Conservation (phyloP, 2,888 invertebrate genomes). For the Drosophila parthenogenetica region DNA sequence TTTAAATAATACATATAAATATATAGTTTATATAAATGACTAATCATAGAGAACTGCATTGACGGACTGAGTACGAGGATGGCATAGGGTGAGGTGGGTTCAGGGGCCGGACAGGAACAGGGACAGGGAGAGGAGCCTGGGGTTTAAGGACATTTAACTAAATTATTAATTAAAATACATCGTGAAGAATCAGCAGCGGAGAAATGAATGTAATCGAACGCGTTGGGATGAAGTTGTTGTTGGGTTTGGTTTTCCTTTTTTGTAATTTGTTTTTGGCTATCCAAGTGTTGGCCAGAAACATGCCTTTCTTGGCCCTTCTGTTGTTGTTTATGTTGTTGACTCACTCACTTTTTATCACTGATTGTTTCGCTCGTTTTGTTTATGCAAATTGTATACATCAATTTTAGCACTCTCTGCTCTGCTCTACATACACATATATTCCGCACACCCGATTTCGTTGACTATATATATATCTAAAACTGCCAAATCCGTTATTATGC, state of each 20-base stretch:
- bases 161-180: constrained; percentile 45
- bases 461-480: neutral
- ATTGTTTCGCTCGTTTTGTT: constrained; percentile 11
- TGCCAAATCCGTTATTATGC: neutral
- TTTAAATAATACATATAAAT: constrained; percentile 38
- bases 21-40: constrained; percentile 42
- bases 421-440: neutral
- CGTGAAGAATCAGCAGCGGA: constrained; percentile 14
- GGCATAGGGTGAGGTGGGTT: neutral
- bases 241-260: constrained; percentile 5
- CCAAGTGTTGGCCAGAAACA: constrained; percentile 15
- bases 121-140: too few relatives aligned
- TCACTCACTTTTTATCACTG: constrained; percentile 73
- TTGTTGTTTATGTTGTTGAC: constrained; percentile 46
- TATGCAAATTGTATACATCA: neutral
- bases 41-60: constrained; percentile 62
- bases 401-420: neutral
- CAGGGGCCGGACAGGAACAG: neutral
- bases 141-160: constrained; percentile 23
- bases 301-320: constrained; percentile 7
- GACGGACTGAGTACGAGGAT: constrained; percentile 29
- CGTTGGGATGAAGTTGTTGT: constrained; percentile 44
- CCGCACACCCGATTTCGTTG: neutral
- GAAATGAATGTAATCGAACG: constrained; percentile 15
- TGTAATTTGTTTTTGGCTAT: constrained; percentile 16